Percentiles rank a stretch among this genome's conserved stretches.
phyloP scores from a whole-genome alignment of 2,888 invertebrate species.

The Aplocera efformata region DNA sequence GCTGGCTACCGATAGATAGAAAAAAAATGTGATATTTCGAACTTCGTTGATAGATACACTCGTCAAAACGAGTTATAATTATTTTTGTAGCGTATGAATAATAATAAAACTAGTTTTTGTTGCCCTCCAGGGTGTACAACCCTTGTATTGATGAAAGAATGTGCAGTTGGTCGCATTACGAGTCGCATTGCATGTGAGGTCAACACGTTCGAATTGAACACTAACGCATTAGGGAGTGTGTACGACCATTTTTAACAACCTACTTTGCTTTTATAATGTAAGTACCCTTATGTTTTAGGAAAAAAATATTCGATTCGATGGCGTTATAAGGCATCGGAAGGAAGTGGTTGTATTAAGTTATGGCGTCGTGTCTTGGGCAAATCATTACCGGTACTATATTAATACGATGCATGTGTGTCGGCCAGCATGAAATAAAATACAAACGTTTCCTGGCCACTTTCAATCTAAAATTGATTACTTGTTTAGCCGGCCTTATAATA shows the following conservation, averaged over 20 bases:
- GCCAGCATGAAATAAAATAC: slow-evolving; percentile 47
- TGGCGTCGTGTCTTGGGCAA: slow-evolving; percentile 58
- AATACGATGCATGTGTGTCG: slow-evolving; percentile 36
- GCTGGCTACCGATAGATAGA: slow-evolving; percentile 47
- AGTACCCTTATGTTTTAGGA: slow-evolving; percentile 31
- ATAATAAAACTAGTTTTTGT: slow-evolving; percentile 67
- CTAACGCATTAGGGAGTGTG: slow-evolving; percentile 50
- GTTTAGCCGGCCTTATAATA: slow-evolving; percentile 46
- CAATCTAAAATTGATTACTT: slow-evolving; percentile 54
- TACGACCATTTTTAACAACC: slow-evolving; percentile 30
- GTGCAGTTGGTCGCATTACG: slow-evolving; percentile 60
- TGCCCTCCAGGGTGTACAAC: slow-evolving; percentile 68
- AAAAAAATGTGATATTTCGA: slow-evolving; percentile 45
- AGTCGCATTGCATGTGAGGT: slow-evolving; percentile 58
- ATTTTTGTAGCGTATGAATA: slow-evolving; percentile 58
- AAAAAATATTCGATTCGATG: slow-evolving; percentile 25
- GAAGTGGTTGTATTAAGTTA: slow-evolving; percentile 71
- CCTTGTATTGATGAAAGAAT: slow-evolving; percentile 68
- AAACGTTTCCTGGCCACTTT: slow-evolving; percentile 59
- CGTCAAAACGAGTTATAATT: slow-evolving; percentile 54
- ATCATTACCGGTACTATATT: slow-evolving; percentile 57
- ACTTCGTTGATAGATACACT: slow-evolving; percentile 59
- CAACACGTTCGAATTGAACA: slow-evolving; percentile 59
- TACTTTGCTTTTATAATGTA: slow-evolving; percentile 18
- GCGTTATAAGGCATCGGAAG: slow-evolving; percentile 74